These are phyloP conservation scores for Phanerotoma sp. DNA, from an alignment of 2,888 invertebrate genomes.

Conservation along the genomic window DNA sequence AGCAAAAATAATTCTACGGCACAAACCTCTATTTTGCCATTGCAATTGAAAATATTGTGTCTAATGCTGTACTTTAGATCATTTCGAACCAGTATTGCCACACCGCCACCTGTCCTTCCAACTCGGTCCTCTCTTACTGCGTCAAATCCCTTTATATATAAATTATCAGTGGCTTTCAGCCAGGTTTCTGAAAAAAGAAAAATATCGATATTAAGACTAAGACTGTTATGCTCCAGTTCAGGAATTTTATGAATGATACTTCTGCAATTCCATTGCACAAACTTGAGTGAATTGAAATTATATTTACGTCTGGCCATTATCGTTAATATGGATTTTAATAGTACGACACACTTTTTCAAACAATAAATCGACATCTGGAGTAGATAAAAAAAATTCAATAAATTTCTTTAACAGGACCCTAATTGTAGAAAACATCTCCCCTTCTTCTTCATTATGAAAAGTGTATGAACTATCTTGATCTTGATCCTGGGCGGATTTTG, in stretches of 20 bases:
- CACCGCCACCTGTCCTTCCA: constrained; percentile 10
- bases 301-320: too few species aligned
- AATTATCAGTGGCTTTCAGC: background rate
- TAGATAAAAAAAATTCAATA: too few species aligned
- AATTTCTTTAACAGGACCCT: too few species aligned
- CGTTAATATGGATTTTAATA: too few species aligned
- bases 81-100: background rate
- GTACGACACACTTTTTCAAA: too few species aligned
- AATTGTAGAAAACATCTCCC: too few species aligned
- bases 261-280: constrained; percentile 22
- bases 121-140: constrained; percentile 16
- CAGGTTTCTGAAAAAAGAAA: background rate
- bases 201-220: background rate
- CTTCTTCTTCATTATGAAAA: too few species aligned
- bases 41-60: background rate
- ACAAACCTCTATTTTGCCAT: background rate
- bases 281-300: too few species aligned
- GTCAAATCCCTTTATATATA: constrained; percentile 17
- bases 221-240: constrained; percentile 10
- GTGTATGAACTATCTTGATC: too few species aligned
- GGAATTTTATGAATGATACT: constrained; percentile 14
- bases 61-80: background rate
- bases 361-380: too few species aligned
- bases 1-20: background rate
- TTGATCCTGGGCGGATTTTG: too few species aligned